Evolutionary conservation across 2,113 vertebrate genomes (phyloP), one percentile per base, ranked within the genome.

Genomic region (Thermophis baileyi): DNA sequence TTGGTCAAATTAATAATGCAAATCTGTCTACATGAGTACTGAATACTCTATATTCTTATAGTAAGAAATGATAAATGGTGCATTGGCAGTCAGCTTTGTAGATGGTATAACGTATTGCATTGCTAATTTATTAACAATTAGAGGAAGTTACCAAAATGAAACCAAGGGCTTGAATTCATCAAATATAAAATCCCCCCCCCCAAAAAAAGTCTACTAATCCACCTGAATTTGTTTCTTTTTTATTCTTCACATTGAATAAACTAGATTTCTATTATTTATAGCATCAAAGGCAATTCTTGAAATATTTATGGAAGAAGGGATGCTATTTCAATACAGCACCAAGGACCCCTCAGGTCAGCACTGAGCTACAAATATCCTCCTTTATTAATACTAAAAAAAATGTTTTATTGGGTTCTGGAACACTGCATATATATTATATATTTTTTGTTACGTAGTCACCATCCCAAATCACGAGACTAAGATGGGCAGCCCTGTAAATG

Each of bases 1-100:
- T 89, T 81, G 95, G 3, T 25, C 91, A 95, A 95, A 92, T 74
- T 85, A 95, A 93, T 95, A 94, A 95, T 96, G 94, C 53, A 94
- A 49, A 60, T 24, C 86, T 74, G 50, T 12, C 27, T 30, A 30
- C 25, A 5, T 63, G 60, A 63, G 7, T 57, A 57, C 24, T 25
- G 55, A 57, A 25, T 57, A 57, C 2, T 57, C 24, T 9, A 30
- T 63, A 30, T 63, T 63, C 60, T 12, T 30, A 63, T 30, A 63
- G 60, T 11, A 63, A 63, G 27, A 69, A 69, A n/a, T 69, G 60
- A n/a, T n/a, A n/a, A n/a, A 69, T 69, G 14, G 60, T 63, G 11
- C 60, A 12, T 25, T 30, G 60, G 11, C 27, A n/a, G 86, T 91
- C 89, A 91, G 90, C 4, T 60, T 88, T 87, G 93, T 24, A 88